Conservation (phyloP, 2,797 vertebrate species). For the Psittacula echo region DNA sequence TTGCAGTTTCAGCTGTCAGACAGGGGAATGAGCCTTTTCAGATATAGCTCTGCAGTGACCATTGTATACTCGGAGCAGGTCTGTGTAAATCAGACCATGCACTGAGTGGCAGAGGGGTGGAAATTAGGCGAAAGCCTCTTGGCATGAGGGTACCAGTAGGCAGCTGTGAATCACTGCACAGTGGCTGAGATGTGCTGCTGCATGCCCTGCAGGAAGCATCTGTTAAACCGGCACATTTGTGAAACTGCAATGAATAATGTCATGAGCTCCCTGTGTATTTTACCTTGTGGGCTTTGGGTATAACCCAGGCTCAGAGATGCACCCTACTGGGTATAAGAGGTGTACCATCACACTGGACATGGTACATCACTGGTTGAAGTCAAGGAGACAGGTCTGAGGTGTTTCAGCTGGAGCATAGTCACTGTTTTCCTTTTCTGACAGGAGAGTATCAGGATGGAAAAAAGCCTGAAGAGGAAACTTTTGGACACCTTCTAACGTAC, state of each 20-base stretch:
- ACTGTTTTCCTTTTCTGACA: background rate
- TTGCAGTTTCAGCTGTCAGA: background rate
- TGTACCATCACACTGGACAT: background rate
- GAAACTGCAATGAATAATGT: background rate
- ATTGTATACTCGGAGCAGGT: background rate
- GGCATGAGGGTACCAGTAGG: fast-evolving
- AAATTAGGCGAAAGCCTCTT: background rate
- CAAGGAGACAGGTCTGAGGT: background rate
- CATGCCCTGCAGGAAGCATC: background rate
- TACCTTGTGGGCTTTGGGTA: background rate
- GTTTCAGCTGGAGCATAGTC: background rate
- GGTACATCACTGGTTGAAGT: background rate
- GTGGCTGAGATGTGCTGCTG: background rate
- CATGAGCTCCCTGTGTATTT: background rate
- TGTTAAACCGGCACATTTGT: background rate
- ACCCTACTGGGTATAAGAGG: background rate
- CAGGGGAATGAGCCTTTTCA: background rate
- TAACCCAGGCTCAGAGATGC: background rate
- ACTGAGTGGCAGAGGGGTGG: background rate
- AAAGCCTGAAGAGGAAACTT: background rate
- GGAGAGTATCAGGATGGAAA: background rate
- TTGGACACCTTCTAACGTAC: background rate
- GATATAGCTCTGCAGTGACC: background rate
- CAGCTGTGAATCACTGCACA: background rate
- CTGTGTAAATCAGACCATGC: background rate